These are phyloP conservation scores for Petrocephalus sullivani DNA, from an alignment of 2,797 vertebrate genomes.

Conservation along the genomic window DNA sequence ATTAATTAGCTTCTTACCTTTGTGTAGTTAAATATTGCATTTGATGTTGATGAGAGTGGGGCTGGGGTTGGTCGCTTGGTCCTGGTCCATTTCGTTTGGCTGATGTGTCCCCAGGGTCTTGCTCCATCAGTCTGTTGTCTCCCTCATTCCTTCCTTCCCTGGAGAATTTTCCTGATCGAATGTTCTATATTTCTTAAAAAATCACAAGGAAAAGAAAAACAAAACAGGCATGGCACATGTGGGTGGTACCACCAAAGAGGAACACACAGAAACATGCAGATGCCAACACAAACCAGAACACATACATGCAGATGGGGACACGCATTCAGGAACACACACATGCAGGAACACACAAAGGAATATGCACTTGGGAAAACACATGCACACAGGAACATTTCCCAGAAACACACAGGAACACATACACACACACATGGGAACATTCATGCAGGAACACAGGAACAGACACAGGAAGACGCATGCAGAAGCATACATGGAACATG, in stretches of 20 bases:
- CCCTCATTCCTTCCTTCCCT: not conserved
- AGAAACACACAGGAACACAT: not conserved
- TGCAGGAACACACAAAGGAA: not conserved
- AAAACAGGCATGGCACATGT: not conserved
- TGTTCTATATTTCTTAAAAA: not conserved
- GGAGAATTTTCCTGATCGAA: constrained; percentile 9
- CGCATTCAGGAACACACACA: not conserved
- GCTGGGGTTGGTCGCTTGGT: constrained; percentile 60
- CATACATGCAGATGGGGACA: not conserved
- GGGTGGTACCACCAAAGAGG: not conserved
- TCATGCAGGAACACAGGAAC: not conserved
- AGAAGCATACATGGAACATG: no score
- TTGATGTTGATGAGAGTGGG: constrained; percentile 62
- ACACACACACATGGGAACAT: not conserved
- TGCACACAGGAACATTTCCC: not conserved
- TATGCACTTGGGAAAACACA: not conserved
- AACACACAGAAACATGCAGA: not conserved
- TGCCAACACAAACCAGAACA: no score
- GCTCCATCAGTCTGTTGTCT: constrained; percentile 47
- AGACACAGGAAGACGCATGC: no score
- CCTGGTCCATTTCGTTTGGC: constrained; percentile 56
- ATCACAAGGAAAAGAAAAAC: not conserved
- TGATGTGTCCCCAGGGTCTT: constrained; percentile 39
- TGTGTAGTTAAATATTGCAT: constrained; percentile 63
- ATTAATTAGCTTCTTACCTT: constrained; percentile 65